Evolutionary conservation across 1,140 invertebrate species (phyloP).

Genomic region (Argopecten irradians): DNA sequence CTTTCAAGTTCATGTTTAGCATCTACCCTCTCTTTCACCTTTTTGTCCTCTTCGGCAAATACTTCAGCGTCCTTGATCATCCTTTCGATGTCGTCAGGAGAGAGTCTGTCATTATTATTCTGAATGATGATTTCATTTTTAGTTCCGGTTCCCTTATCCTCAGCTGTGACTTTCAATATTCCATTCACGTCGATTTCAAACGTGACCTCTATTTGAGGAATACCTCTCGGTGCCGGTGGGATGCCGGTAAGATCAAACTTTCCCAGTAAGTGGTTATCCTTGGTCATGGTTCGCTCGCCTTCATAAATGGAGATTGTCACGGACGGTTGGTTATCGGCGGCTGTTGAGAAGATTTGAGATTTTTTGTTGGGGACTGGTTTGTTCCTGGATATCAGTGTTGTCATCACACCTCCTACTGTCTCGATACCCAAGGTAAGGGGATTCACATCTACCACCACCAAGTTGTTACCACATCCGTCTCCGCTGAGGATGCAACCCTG

Average conservation of each 20-base stretch:
- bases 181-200: slow-evolving; percentile 99
- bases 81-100: slow-evolving; percentile 97
- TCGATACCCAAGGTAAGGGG: slow-evolving; percentile 99
- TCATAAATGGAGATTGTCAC: slow-evolving; percentile 99
- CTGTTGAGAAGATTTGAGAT: slow-evolving; percentile 99
- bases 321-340: slow-evolving; percentile 99
- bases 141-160: slow-evolving; percentile 99
- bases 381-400: slow-evolving; percentile 97
- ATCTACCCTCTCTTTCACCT: slow-evolving; percentile 94
- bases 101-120: slow-evolving; percentile 97
- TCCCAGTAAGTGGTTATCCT: slow-evolving; percentile 98
- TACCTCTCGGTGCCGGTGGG: slow-evolving; percentile 96
- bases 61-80: slow-evolving; percentile 86
- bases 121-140: slow-evolving; percentile 99
- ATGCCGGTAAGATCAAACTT: slow-evolving; percentile 99
- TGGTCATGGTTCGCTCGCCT: slow-evolving; percentile 99
- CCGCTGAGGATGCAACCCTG: slow-evolving; percentile 90
- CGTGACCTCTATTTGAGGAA: slow-evolving; percentile 99
- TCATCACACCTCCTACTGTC: slow-evolving; percentile 99
- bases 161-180: slow-evolving; percentile 93
- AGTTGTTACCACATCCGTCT: slow-evolving; percentile 92
- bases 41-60: slow-evolving; percentile 70
- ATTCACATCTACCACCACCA: slow-evolving; percentile 98
- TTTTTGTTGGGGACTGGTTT: slow-evolving; percentile 99
- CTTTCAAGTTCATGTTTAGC: slow-evolving; percentile 93